Percentiles rank a stretch among this genome's conserved stretches.
These are phyloP conservation scores for Xiphophorus couchianus DNA, from an alignment of 2,113 vertebrate genomes.

Conservation along the genomic window DNA sequence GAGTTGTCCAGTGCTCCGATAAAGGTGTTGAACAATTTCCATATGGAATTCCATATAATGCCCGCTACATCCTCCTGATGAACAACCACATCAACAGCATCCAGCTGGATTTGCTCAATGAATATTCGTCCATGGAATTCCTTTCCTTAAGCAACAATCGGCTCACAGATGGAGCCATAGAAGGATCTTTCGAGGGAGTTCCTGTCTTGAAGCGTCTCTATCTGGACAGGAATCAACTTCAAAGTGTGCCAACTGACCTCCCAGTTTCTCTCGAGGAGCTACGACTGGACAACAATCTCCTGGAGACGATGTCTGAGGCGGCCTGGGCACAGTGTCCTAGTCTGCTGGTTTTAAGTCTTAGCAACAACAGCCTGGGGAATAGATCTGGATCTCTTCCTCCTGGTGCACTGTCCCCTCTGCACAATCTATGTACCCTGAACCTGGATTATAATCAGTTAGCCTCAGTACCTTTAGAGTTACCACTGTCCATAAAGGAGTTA, in stretches of 20 bases:
- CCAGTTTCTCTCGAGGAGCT: slow-evolving; percentile 66
- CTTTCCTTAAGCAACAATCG: slow-evolving; percentile 74
- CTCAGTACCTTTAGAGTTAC: slow-evolving; percentile 60
- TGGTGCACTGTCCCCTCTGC: slow-evolving; percentile 46
- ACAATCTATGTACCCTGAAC: slow-evolving; percentile 63
- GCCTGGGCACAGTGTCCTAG: slow-evolving; percentile 49
- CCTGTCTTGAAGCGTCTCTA: slow-evolving; percentile 61
- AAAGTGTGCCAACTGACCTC: slow-evolving; percentile 58
- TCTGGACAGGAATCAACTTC: slow-evolving; percentile 56
- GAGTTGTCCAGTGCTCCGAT: slow-evolving; percentile 78
- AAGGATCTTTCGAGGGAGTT: slow-evolving; percentile 66
- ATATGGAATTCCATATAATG: slow-evolving; percentile 73
- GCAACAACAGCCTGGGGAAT: slow-evolving; percentile 70
- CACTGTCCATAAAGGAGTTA: slow-evolving; percentile 70
- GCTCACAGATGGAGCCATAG: slow-evolving; percentile 58
- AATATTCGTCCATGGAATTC: slow-evolving; percentile 73
- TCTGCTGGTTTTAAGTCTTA: slow-evolving; percentile 67
- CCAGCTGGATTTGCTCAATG: slow-evolving; percentile 66
- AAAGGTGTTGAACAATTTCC: slow-evolving; percentile 69
- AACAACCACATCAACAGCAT: slow-evolving; percentile 74
- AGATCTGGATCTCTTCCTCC: slow-evolving; percentile 49
- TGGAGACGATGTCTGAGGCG: slow-evolving; percentile 58
- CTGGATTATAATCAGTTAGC: slow-evolving; percentile 67
- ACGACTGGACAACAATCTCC: slow-evolving; percentile 61
- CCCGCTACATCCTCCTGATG: slow-evolving; percentile 75